Evolutionary conservation across 2,888 invertebrate genomes (phyloP).

Genomic region (Platerodrilus igneus): DNA sequence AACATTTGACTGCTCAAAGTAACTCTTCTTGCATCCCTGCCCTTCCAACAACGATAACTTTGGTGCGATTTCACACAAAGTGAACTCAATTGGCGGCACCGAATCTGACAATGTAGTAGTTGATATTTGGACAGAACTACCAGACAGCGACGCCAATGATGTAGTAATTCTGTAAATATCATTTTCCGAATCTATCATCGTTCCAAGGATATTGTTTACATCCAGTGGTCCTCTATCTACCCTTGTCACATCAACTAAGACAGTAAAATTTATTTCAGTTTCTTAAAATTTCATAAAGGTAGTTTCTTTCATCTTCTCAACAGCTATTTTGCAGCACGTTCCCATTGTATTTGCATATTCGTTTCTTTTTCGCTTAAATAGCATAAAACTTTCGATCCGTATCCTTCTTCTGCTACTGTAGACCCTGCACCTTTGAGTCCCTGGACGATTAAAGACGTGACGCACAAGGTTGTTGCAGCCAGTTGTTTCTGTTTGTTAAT

Average conservation of each 20-base stretch:
- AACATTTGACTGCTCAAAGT: conserved; percentile 20
- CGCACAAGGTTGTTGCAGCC: too few species aligned
- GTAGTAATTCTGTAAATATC: conserved; percentile 10
- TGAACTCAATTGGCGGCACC: conserved; percentile 13
- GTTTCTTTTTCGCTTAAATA: too few species aligned
- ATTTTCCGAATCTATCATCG: conserved; percentile 1
- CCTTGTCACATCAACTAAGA: conserved; percentile 2
- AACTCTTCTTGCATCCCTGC: conserved; percentile 25
- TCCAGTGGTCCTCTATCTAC: conserved; percentile 7
- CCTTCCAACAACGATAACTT: conserved; percentile 25
- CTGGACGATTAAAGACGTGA: too few species aligned
- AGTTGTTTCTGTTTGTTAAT: too few species aligned
- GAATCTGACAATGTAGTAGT: conserved; percentile 18
- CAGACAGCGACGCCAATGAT: conserved; percentile 14
- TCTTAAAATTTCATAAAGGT: conserved; percentile 6
- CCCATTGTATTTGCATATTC: too few species aligned
- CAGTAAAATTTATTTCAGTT: neutral
- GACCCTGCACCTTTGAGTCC: too few species aligned
- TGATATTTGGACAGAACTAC: conserved; percentile 3
- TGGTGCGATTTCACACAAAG: too few species aligned
- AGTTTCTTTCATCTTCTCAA: conserved; percentile 13
- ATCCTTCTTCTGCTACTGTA: too few species aligned
- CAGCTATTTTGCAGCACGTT: conserved; percentile 5
- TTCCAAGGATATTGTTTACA: conserved; percentile 10
- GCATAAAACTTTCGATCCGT: too few species aligned